Evolutionary conservation across 2,888 invertebrate species (phyloP).

Genomic region (Hypomecis atomaria): DNA sequence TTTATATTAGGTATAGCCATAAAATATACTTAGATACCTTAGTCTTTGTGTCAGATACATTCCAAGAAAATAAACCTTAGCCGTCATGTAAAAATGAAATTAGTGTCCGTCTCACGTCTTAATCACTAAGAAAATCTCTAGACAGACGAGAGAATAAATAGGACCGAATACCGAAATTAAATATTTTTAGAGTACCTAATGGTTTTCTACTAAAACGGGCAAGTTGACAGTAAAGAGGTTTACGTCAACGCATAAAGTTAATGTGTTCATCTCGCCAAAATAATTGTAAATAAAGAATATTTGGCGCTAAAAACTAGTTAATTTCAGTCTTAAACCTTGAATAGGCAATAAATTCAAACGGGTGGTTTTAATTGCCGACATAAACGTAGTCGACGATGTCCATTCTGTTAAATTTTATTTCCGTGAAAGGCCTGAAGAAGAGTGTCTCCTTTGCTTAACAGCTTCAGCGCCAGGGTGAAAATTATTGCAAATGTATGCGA

Average conservation of each 20-base stretch:
- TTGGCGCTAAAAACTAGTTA: constrained; percentile 29
- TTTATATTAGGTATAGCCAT: too few species aligned
- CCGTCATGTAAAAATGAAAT: too few species aligned
- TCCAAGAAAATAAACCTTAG: too few species aligned
- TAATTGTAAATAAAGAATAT: constrained; percentile 36
- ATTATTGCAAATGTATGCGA: constrained; percentile 72
- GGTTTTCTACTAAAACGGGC: not conserved
- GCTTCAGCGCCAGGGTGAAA: constrained; percentile 39
- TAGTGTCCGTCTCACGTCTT: too few species aligned
- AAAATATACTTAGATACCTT: too few species aligned
- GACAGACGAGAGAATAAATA: too few species aligned
- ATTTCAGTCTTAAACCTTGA: constrained; percentile 28
- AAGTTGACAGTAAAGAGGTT: not conserved
- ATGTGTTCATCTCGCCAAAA: constrained; percentile 1
- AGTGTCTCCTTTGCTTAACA: constrained; percentile 46
- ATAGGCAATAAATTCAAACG: constrained; percentile 29
- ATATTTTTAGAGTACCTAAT: not conserved
- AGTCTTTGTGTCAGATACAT: too few species aligned
- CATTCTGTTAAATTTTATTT: constrained; percentile 57
- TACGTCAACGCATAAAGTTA: not conserved
- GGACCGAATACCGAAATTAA: not conserved
- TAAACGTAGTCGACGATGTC: constrained; percentile 38
- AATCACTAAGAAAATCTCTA: too few species aligned
- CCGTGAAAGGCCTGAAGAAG: constrained; percentile 44
- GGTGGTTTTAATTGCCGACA: constrained; percentile 29